phyloP scores from a whole-genome alignment of 2,797 vertebrate genomes.

The Megalops cyprinoides region DNA sequence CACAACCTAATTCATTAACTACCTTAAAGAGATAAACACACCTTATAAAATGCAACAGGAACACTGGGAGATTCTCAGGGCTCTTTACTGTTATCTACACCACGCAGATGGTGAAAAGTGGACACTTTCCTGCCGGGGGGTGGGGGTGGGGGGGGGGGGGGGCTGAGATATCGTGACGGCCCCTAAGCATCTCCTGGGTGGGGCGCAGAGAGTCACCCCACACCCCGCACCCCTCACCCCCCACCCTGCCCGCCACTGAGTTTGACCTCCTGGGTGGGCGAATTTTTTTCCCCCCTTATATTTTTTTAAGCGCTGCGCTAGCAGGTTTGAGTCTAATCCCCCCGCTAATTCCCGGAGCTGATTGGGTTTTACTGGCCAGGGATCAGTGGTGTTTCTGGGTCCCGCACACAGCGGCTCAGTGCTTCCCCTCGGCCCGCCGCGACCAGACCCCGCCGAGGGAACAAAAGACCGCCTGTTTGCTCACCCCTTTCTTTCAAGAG shows the following conservation, averaged over 20 bases:
- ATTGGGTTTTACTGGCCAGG: conserved; percentile 66
- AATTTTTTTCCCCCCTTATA: conserved; percentile 45
- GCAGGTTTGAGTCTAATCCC: conserved; percentile 73
- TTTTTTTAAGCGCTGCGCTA: conserved; percentile 59
- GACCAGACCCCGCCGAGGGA: conserved; percentile 59
- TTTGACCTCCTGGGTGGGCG: conserved; percentile 74
- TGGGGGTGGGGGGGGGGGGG: too few relatives aligned
- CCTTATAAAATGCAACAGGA: background rate
- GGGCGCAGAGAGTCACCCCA: background rate
- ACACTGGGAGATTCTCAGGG: background rate
- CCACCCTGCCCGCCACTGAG: conserved; percentile 1
- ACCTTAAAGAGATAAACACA: background rate
- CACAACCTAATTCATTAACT: background rate
- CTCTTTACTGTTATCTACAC: too few relatives aligned
- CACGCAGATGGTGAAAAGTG: too few relatives aligned
- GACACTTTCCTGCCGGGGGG: too few relatives aligned
- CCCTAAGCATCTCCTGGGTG: too few relatives aligned
- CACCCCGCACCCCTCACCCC: background rate
- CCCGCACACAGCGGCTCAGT: conserved; percentile 70
- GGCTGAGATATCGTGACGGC: background rate
- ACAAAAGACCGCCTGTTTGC: conserved; percentile 91
- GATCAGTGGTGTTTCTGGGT: conserved; percentile 72
- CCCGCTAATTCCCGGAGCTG: conserved; percentile 66
- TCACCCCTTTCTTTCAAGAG: conserved; percentile 78
- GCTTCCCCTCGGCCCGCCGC: conserved; percentile 57